Percentiles rank a stretch among this genome's conserved stretches.
Conservation (phyloP, 1,140 invertebrate species). For the Ectropis grisescens region DNA sequence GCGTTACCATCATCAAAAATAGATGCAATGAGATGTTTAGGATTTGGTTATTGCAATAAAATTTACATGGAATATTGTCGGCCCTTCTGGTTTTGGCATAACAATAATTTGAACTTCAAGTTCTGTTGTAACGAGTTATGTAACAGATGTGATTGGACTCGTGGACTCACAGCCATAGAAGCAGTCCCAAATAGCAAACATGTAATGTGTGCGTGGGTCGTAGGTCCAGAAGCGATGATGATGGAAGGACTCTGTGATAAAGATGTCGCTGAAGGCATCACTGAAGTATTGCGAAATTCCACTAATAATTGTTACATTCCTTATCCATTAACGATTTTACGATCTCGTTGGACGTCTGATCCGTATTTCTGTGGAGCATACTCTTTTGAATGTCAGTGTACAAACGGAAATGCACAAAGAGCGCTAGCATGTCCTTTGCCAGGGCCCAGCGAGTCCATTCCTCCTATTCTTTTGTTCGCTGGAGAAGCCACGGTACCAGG, state of each 20-base stretch:
- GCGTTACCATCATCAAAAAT: conserved; percentile 77
- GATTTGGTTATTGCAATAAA: conserved; percentile 80
- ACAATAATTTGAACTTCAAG: conserved; percentile 71
- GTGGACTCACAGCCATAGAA: conserved; percentile 72
- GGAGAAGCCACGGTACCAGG: conserved; percentile 82
- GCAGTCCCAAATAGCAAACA: conserved; percentile 74
- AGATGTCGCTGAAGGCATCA: conserved; percentile 74
- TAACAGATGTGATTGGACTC: conserved; percentile 75
- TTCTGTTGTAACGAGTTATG: conserved; percentile 71
- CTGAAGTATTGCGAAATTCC: conserved; percentile 72
- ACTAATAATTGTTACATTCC: conserved; percentile 74
- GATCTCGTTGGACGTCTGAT: conserved; percentile 76
- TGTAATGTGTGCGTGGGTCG: conserved; percentile 72
- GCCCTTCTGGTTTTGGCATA: conserved; percentile 80
- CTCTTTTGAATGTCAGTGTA: conserved; percentile 71
- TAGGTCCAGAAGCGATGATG: conserved; percentile 74
- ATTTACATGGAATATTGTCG: conserved; percentile 82
- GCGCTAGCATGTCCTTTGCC: conserved; percentile 74
- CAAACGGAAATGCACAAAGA: conserved; percentile 71
- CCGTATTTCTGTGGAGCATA: conserved; percentile 76
- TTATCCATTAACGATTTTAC: conserved; percentile 73
- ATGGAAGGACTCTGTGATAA: conserved; percentile 79
- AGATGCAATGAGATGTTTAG: conserved; percentile 77
- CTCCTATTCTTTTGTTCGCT: conserved; percentile 78
- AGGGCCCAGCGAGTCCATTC: conserved; percentile 62